Evolutionary conservation across 2,888 invertebrate species (phyloP), one percentile per base, ranked within the genome.

Genomic region (Chrysolina haemoptera): DNA sequence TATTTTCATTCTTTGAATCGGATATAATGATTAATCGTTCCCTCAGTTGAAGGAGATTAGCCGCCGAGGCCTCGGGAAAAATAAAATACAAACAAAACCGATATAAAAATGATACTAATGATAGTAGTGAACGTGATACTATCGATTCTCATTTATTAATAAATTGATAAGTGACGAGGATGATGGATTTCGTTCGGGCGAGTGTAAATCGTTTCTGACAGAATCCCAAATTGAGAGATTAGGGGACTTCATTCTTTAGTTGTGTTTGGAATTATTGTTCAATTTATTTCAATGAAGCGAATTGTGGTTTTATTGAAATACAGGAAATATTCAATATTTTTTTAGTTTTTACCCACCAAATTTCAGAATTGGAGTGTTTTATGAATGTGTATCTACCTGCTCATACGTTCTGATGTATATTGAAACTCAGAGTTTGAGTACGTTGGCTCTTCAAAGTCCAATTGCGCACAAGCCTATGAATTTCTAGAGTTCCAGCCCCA

Each of bases 91-190:
- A 79, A 78, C 73, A 75, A 79, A 79, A 78, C 71, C 62, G 68
- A 71, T 55, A 71, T 72, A 76, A 78, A 74, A 76, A 76, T 73
- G 69, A 74, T 78, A 66, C 76, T 78, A 78, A 79, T 78, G 78
- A 76, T 79, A 71, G 71, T 27, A 46, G 68, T 46, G 65, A 73
- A 75, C 76, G 76, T 74, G 79, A 76, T 78, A 81, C 79, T 78
- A 79, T 81, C 80, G 75, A 73, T 74, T 74, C 76, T 77, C 80
- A 82, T 82, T 83, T 82, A 80, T 82, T 81, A 81, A 76, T 80
- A 76, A 78, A 82, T 80, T 78, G 80, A 78, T 82, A 78, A 76
- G 77, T 80, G 80, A 81, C 80, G 78, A 76, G 80, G 72, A 68
- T 68, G 71, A 79, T 79, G 68, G 73, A 46, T 74, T 65, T 50